Conservation (phyloP, 1,140 invertebrate species). For the Pectinophora gossypiella region DNA sequence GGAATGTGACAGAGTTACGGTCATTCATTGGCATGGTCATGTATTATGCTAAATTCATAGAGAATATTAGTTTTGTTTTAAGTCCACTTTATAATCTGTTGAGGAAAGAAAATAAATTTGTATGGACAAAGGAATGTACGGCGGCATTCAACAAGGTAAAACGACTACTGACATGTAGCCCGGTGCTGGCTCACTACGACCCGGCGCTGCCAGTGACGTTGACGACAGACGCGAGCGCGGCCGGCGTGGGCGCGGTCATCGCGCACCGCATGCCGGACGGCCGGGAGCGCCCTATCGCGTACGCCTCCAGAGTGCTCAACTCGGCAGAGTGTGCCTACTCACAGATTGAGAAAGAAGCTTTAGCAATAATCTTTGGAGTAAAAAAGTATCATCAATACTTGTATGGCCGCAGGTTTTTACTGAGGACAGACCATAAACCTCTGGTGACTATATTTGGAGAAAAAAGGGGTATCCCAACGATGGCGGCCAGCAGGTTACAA, state of each 20-base stretch:
- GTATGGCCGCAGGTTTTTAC: too few species aligned
- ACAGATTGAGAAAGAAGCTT: constrained; percentile 1
- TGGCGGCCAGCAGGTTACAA: constrained; percentile 35
- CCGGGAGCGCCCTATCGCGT: background rate
- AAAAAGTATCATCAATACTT: too few species aligned
- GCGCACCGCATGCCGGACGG: background rate
- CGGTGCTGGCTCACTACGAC: too few species aligned
- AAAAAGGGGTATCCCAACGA: constrained; percentile 33
- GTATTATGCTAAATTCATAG: constrained; percentile 24
- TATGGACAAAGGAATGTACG: background rate
- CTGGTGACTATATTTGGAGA: constrained; percentile 59
- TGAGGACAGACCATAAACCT: constrained; percentile 31
- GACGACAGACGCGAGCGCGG: background rate
- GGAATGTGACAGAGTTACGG: constrained; percentile 29
- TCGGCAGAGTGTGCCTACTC: constrained; percentile 1
- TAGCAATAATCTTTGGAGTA: background rate
- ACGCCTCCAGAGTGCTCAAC: background rate
- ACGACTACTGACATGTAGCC: too few species aligned
- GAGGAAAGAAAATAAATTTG: constrained; percentile 15
- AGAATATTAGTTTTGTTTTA: constrained; percentile 23
- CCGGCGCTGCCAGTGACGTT: background rate
- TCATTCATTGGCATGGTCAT: constrained; percentile 14
- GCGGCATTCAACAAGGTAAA: too few species aligned
- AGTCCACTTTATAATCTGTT: constrained; percentile 35
- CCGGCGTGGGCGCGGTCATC: background rate